phyloP scores from a whole-genome alignment of 2,113 vertebrate species.

The Rhinoderma darwinii region DNA sequence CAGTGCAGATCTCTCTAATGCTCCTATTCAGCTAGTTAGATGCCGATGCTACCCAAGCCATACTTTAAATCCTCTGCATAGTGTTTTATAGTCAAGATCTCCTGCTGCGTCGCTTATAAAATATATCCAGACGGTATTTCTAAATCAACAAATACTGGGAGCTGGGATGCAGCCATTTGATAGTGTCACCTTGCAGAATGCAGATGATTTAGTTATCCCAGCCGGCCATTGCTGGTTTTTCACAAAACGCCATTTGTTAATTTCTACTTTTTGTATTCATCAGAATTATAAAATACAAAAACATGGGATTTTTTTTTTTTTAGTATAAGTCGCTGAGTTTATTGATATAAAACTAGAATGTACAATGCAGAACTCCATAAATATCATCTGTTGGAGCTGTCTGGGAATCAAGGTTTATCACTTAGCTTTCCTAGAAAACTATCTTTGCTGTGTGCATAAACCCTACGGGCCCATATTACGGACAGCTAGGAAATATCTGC shows the following conservation, averaged over 20 bases:
- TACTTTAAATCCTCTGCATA: neutral
- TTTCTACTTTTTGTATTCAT: neutral
- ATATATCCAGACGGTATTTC: neutral
- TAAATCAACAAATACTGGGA: neutral
- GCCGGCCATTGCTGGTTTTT: neutral
- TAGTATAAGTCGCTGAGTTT: too few species aligned
- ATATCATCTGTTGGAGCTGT: too few species aligned
- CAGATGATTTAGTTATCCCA: neutral
- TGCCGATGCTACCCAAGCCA: neutral
- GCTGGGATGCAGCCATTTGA: neutral
- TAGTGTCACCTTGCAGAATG: constrained; percentile 17
- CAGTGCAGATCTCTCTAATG: constrained; percentile 12
- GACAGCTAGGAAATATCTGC: too few species aligned
- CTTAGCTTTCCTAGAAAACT: too few species aligned
- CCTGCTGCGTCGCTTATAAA: constrained; percentile 16
- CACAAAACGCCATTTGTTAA: neutral
- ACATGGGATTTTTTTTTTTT: too few species aligned
- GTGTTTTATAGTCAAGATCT: constrained; percentile 17
- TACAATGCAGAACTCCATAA: too few species aligned
- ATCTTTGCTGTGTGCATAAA: too few species aligned
- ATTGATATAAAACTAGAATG: too few species aligned
- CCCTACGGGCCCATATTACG: too few species aligned
- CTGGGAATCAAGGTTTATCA: too few species aligned
- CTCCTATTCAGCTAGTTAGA: neutral
- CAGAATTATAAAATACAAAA: neutral